Conservation (phyloP, 2,888 invertebrate genomes). For the Yponomeuta sedellus region DNA sequence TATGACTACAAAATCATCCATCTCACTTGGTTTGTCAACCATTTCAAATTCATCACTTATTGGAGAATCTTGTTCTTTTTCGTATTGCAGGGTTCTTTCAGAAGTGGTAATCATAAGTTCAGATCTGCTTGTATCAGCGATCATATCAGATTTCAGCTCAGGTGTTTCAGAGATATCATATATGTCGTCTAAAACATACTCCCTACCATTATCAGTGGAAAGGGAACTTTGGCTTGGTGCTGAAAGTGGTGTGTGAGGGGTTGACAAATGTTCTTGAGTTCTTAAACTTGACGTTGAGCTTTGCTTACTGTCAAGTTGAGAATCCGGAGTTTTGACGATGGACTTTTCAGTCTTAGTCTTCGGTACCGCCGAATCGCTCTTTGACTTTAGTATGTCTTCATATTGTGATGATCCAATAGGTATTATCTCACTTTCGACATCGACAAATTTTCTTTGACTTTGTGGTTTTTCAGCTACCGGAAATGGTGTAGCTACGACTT, state of each 20-base stretch:
- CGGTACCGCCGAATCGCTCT: constrained; percentile 70
- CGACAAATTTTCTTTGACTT: constrained; percentile 72
- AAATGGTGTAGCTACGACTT: constrained; percentile 65
- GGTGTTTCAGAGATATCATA: constrained; percentile 77
- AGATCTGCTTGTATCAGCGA: constrained; percentile 67
- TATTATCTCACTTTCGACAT: constrained; percentile 65
- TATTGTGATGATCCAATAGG: constrained; percentile 60
- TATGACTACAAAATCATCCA: constrained; percentile 91
- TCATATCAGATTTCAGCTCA: constrained; percentile 70
- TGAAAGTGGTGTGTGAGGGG: constrained; percentile 78
- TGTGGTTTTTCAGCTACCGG: constrained; percentile 56
- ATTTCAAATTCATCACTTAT: constrained; percentile 91
- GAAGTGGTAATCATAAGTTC: constrained; percentile 78
- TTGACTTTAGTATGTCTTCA: constrained; percentile 69
- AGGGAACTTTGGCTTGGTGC: constrained; percentile 80
- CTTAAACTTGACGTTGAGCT: constrained; percentile 77
- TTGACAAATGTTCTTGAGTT: constrained; percentile 71
- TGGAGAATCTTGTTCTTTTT: constrained; percentile 83
- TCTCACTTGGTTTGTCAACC: constrained; percentile 89
- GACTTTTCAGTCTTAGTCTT: constrained; percentile 66
- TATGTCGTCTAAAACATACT: constrained; percentile 78
- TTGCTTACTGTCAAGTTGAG: constrained; percentile 68
- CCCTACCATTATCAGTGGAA: constrained; percentile 79
- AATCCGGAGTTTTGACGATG: constrained; percentile 57
- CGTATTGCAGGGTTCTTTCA: constrained; percentile 72